These are phyloP conservation scores for Sphenopsis melanotis DNA, from an alignment of 2,797 vertebrate genomes.

Conservation along the genomic window DNA sequence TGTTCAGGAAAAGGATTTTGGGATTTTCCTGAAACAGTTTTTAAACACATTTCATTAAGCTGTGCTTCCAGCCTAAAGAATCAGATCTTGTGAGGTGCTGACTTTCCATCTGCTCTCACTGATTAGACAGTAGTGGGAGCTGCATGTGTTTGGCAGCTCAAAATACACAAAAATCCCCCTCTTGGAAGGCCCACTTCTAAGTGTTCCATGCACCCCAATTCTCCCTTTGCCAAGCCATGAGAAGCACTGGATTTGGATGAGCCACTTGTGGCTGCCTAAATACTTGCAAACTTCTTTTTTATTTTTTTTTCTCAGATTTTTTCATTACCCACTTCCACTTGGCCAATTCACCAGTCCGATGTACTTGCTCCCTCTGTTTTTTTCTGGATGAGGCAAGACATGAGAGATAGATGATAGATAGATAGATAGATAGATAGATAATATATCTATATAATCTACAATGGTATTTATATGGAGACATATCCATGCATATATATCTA, in stretches of 20 bases:
- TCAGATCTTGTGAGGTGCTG: not conserved
- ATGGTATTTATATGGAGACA: not conserved
- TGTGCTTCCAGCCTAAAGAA: not conserved
- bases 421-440: not conserved
- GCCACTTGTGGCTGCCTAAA: not conserved
- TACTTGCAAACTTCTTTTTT: not conserved
- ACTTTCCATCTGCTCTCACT: not conserved
- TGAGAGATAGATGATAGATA: not conserved
- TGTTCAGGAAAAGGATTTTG: not conserved
- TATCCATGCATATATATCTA: not conserved
- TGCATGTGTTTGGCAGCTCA: not conserved
- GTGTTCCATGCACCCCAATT: not conserved
- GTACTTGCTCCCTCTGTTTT: not conserved
- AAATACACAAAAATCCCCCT: rapidly evolving
- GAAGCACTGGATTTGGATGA: not conserved
- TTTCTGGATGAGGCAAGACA: not conserved
- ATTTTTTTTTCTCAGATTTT: not conserved
- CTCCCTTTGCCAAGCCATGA: not conserved
- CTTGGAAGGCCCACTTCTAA: not conserved
- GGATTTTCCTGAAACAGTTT: not conserved
- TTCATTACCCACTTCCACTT: not conserved
- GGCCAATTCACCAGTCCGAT: not conserved
- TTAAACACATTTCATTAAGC: not conserved
- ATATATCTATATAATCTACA: not conserved
- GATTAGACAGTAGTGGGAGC: not conserved